Evolutionary conservation across 2,888 invertebrate species (phyloP), one percentile per base, ranked within the genome.

Genomic region (Hydropsyche betteni): DNA sequence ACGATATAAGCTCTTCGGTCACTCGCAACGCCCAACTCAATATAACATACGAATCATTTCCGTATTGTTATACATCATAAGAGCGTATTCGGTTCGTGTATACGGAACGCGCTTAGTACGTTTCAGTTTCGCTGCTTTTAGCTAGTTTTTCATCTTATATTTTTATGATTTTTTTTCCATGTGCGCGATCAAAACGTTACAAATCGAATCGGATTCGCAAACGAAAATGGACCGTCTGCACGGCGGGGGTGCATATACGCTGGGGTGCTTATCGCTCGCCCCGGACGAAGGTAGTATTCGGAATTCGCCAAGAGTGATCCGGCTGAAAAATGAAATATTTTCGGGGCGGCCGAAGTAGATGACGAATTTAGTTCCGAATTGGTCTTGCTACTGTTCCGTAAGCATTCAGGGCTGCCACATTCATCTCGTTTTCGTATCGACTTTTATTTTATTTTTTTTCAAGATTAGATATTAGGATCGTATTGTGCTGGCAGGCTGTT

Each of bases 111-210:
- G 7, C 69, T 34, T 77, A 24, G 4, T 12, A 50, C 77, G 16
- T 75, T 77, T 69, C 69, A 50, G 24, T 68, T 68, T 52, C 68
- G 68, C 12, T 55, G 4, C 7, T 34, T 38, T 53, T 16, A 10
- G 71, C 78, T 78, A 79, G 79, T 79, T 79, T 79, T 78, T 79
- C 79, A 79, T 79, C 79, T 79, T 79, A 79, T 79, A 79, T 79
- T 79, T 79, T 79, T 79, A 79, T 79, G 79, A 79, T 78, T 79
- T 79, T 79, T 77, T 79, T 61, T 72, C 55, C 61, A 36, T 12
- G 24, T 14, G 16, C 55, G 52, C 50, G 44, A 50, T 55, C 50
- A 50, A 50, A 72, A 72, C 44, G 72, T 58, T 72, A 14, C 61
- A 72, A 58, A 72, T 72, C 58, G 44, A 72, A 72, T 24, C n/a